Conservation (phyloP, 2,888 invertebrate genomes). For the Hedychridium roseum region DNA sequence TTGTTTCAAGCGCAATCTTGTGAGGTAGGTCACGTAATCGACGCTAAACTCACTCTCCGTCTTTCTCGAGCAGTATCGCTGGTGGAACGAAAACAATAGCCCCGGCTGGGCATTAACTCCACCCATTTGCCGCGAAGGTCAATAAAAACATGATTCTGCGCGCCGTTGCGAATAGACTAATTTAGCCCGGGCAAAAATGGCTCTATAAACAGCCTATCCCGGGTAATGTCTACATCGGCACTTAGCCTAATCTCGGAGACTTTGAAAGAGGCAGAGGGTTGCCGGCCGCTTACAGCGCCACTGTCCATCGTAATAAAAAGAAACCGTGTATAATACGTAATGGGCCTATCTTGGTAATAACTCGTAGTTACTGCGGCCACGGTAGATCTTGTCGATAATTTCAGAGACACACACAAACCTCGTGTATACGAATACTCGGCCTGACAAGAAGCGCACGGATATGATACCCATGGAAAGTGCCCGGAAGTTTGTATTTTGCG, state of each 20-base stretch:
- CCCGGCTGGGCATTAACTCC: too few relatives aligned
- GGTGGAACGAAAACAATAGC: too few relatives aligned
- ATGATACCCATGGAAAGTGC: too few relatives aligned
- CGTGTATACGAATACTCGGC: slow-evolving; percentile 34
- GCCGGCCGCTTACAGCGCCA: slow-evolving; percentile 22
- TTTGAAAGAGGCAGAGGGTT: slow-evolving; percentile 21
- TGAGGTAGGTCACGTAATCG: too few relatives aligned
- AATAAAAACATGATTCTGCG: slow-evolving; percentile 6
- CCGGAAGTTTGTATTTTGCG: too few relatives aligned
- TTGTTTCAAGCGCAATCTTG: too few relatives aligned
- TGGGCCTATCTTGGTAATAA: slow-evolving; percentile 56
- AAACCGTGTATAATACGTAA: slow-evolving; percentile 56
- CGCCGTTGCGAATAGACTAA: slow-evolving; percentile 15
- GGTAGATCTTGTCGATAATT: slow-evolving; percentile 53
- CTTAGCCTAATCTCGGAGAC: slow-evolving; percentile 35
- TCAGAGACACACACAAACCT: slow-evolving; percentile 42
- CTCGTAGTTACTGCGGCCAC: slow-evolving; percentile 49
- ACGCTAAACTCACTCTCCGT: too few relatives aligned
- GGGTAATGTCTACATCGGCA: slow-evolving; percentile 40
- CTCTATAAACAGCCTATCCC: slow-evolving; percentile 43
- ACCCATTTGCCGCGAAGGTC: too few relatives aligned
- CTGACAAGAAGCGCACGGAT: too few relatives aligned
- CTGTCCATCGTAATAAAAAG: slow-evolving; percentile 40
- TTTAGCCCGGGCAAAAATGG: slow-evolving; percentile 33
- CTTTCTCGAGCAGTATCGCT: too few relatives aligned